Evolutionary conservation across 2,113 vertebrate genomes (phyloP).

Genomic region (Aspidoscelis tigris): DNA sequence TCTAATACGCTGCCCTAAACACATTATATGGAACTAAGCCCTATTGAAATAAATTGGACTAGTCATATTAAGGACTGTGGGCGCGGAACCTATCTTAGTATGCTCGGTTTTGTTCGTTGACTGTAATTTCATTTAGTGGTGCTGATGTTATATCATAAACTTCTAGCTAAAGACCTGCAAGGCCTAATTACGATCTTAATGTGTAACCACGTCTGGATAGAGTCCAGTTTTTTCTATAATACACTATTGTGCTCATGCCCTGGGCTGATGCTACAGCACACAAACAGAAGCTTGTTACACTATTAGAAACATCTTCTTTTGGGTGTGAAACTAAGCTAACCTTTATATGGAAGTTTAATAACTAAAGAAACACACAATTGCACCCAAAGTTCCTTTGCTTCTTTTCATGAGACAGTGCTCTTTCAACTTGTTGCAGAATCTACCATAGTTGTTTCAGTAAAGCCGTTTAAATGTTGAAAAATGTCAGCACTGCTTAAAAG

Average conservation of each 20-base stretch:
- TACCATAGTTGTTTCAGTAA: neutral
- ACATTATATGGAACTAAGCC: neutral
- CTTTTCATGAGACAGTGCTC: neutral
- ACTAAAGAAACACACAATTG: neutral
- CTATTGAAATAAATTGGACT: constrained; percentile 9
- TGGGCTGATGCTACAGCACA: constrained; percentile 17
- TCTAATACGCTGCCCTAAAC: neutral
- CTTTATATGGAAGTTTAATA: neutral
- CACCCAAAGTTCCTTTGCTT: neutral
- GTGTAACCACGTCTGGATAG: constrained; percentile 23
- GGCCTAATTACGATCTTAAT: constrained; percentile 33
- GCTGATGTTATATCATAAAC: constrained; percentile 24
- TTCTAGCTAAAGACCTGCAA: constrained; percentile 32
- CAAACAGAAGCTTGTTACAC: constrained; percentile 30
- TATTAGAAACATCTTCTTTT: constrained; percentile 28
- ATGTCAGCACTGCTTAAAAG: neutral
- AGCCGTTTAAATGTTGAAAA: constrained; percentile 3
- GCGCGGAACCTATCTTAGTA: neutral
- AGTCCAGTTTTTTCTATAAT: constrained; percentile 31
- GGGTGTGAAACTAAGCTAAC: constrained; percentile 8
- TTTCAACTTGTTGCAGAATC: neutral
- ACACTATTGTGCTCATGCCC: constrained; percentile 22
- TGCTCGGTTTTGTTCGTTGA: constrained; percentile 7
- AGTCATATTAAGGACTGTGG: neutral
- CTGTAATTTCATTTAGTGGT: constrained; percentile 38